Evolutionary conservation across 2,797 vertebrate species (phyloP).

Genomic region (Erethizon dorsatum): DNA sequence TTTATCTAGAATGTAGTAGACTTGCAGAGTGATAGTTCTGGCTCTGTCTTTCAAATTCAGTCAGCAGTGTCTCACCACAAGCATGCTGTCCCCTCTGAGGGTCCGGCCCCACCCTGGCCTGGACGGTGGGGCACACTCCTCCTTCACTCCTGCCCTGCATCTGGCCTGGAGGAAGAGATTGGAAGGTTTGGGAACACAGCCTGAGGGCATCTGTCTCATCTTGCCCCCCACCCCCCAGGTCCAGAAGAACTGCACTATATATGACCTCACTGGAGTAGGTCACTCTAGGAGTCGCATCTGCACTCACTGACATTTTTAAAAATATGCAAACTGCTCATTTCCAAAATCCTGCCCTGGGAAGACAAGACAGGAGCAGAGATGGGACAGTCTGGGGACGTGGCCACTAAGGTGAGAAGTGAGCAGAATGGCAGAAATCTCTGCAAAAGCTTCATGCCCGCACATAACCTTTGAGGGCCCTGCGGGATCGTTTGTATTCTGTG

Average conservation of each 20-base stretch:
- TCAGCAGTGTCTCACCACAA: not conserved
- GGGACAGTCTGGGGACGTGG: not conserved
- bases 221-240: not conserved
- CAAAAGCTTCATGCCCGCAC: not conserved
- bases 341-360: not conserved
- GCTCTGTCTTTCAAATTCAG: not conserved
- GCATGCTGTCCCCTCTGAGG: not conserved
- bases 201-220: not conserved
- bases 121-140: not conserved
- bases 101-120: not conserved
- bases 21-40: not conserved
- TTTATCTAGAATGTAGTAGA: not conserved
- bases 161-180: not conserved
- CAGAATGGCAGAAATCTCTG: not conserved
- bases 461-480: not conserved
- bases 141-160: not conserved
- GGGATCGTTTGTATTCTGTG: not conserved
- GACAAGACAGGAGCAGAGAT: not conserved
- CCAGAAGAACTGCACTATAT: not conserved
- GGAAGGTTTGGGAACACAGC: not conserved
- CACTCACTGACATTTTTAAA: not conserved
- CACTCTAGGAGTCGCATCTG: not conserved
- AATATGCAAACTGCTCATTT: not conserved
- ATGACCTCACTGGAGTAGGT: not conserved
- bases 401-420: not conserved